phyloP scores from a whole-genome alignment of 2,888 invertebrate species.

The Sarcophaga subvicina region DNA sequence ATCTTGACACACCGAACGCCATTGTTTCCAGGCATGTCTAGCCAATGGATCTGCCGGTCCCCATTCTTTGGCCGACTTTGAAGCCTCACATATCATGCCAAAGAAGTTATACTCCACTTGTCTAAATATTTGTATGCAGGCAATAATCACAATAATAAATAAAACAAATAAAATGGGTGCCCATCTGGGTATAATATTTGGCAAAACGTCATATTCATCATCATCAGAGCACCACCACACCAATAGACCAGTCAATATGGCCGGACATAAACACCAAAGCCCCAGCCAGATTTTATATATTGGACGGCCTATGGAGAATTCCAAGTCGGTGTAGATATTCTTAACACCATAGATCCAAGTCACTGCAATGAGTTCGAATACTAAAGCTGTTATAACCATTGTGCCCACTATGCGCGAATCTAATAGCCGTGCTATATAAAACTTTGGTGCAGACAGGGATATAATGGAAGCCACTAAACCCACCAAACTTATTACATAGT shows the following conservation, averaged over 20 bases:
- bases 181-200: constrained; percentile 80
- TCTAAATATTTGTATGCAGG: constrained; percentile 80
- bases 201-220: constrained; percentile 77
- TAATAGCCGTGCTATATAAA: constrained; percentile 78
- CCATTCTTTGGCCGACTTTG: constrained; percentile 82
- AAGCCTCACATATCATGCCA: constrained; percentile 82
- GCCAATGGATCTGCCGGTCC: constrained; percentile 82
- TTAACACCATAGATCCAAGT: constrained; percentile 82
- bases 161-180: constrained; percentile 80
- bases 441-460: constrained; percentile 79
- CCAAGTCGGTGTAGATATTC: constrained; percentile 81
- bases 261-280: constrained; percentile 80
- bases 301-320: constrained; percentile 81
- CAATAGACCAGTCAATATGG: constrained; percentile 79
- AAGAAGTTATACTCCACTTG: constrained; percentile 82
- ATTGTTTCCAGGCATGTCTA: constrained; percentile 82
- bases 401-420: constrained; percentile 81
- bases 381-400: constrained; percentile 78
- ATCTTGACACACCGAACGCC: constrained; percentile 82
- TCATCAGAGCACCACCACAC: constrained; percentile 82
- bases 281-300: constrained; percentile 80
- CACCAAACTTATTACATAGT: constrained; percentile 80
- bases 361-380: constrained; percentile 81
- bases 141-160: constrained; percentile 78
- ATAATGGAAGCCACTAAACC: constrained; percentile 79